Conservation (phyloP, 2,888 invertebrate genomes). For the Stenichneumon culpator region DNA sequence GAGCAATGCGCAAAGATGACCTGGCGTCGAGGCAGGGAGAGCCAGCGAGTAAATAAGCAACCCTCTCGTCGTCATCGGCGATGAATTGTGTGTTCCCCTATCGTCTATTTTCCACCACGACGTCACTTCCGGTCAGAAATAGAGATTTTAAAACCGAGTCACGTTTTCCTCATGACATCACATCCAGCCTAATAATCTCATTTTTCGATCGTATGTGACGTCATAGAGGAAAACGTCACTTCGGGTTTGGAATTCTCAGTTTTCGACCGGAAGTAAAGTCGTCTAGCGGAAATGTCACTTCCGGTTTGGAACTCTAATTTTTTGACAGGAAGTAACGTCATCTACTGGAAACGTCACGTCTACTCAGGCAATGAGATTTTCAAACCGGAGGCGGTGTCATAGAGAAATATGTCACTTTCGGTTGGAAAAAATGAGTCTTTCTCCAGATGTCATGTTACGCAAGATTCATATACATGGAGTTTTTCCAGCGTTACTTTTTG, state of each 20-base stretch:
- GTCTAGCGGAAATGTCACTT: too few species aligned
- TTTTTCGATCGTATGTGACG: too few species aligned
- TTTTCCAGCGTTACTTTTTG: neutral
- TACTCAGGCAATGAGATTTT: neutral
- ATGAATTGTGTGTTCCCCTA: neutral
- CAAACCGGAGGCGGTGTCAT: neutral
- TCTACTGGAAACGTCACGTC: neutral
- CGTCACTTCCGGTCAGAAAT: neutral
- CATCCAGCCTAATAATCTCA: too few species aligned
- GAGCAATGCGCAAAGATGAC: constrained; percentile 9
- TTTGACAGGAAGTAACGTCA: neutral
- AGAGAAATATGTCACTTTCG: neutral
- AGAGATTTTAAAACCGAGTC: too few species aligned
- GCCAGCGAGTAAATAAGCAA: neutral
- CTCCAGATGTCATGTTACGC: neutral
- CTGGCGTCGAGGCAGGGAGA: neutral
- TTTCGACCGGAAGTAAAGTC: too few species aligned
- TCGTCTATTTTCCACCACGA: neutral
- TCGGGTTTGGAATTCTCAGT: too few species aligned
- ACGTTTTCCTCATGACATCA: too few species aligned
- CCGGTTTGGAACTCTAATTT: too few species aligned
- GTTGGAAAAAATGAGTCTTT: neutral
- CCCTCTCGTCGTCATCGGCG: neutral
- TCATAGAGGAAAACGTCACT: too few species aligned
- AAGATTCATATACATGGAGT: neutral